Evolutionary conservation across 30 jellyfish, hydroid and myxozoan species (phyloP).

Genomic region (Clytia hemisphaerica): DNA sequence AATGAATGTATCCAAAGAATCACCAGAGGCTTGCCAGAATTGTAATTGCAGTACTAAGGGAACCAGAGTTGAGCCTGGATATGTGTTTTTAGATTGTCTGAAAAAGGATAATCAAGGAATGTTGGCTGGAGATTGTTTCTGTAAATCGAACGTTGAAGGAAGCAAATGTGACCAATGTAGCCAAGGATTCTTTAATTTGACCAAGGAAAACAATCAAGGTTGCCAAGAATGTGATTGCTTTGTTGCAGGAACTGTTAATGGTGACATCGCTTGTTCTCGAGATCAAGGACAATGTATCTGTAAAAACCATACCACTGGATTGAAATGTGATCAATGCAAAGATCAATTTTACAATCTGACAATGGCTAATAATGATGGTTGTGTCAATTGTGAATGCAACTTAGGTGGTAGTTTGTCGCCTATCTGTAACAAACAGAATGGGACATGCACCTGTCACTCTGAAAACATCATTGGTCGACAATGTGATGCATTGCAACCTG

Average conservation of each 20-base stretch:
- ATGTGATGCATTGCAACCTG: conserved; percentile 46
- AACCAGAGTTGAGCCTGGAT: conserved; percentile 37
- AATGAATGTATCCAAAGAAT: too few relatives aligned
- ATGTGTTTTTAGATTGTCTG: conserved; percentile 55
- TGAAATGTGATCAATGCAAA: conserved; percentile 53
- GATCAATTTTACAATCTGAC: conserved; percentile 53
- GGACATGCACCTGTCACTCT: conserved; percentile 54
- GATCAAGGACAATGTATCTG: conserved; percentile 71
- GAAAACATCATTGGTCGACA: conserved; percentile 49
- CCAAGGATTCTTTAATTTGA: conserved; percentile 63
- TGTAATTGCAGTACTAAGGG: conserved; percentile 68
- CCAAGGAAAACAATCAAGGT: conserved; percentile 44
- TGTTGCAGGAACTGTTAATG: conserved; percentile 64
- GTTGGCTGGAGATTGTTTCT: conserved; percentile 90
- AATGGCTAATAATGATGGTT: conserved; percentile 40
- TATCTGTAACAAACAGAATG: conserved; percentile 54
- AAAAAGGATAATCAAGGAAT: conserved; percentile 48
- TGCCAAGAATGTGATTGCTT: conserved; percentile 72
- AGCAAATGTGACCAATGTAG: conserved; percentile 57
- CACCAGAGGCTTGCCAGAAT: background rate
- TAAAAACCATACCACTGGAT: conserved; percentile 50
- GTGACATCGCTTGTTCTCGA: conserved; percentile 41
- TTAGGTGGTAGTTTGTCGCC: conserved; percentile 60
- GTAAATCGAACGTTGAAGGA: conserved; percentile 62
- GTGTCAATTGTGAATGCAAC: conserved; percentile 67